These are phyloP conservation scores for Catostomus latipinnis DNA, from an alignment of 2,797 vertebrate genomes.

Conservation along the genomic window DNA sequence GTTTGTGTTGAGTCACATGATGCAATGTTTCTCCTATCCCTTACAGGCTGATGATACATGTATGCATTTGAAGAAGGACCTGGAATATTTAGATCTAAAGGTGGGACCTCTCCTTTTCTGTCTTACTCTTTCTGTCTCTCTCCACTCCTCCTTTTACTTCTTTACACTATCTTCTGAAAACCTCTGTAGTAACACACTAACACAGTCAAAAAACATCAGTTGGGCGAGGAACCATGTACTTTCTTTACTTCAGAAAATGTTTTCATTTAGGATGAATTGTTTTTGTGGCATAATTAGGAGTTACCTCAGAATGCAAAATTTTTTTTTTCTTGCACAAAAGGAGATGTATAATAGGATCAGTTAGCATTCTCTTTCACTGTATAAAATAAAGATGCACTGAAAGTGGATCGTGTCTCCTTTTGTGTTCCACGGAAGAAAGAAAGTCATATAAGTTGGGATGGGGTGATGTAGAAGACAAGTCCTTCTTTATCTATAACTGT, in stretches of 20 bases:
- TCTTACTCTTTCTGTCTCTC: not conserved
- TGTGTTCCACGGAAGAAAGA: too few relatives aligned
- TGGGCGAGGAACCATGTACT: not conserved
- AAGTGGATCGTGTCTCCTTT: too few relatives aligned
- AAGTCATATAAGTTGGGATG: too few relatives aligned
- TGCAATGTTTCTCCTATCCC: slow-evolving; percentile 41
- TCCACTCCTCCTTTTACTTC: not conserved
- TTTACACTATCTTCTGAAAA: slow-evolving; percentile 11
- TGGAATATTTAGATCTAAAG: slow-evolving; percentile 97
- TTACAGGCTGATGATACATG: slow-evolving; percentile 92
- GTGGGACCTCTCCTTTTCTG: slow-evolving; percentile 70
- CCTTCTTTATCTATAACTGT: slow-evolving; percentile 10
- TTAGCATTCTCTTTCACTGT: too few relatives aligned
- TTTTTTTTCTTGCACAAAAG: too few relatives aligned
- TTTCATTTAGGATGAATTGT: too few relatives aligned
- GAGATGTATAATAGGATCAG: too few relatives aligned
- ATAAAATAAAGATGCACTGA: too few relatives aligned
- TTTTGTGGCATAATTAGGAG: too few relatives aligned
- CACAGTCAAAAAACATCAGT: slow-evolving; percentile 1
- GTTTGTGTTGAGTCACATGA: slow-evolving; percentile 6
- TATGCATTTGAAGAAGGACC: slow-evolving; percentile 93
- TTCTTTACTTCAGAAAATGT: not conserved
- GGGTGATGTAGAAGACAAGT: too few relatives aligned
- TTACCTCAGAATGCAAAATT: too few relatives aligned
- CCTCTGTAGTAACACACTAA: slow-evolving; percentile 22